phyloP scores from a whole-genome alignment of 1,140 invertebrate species.

The Brachionus koreanus region DNA sequence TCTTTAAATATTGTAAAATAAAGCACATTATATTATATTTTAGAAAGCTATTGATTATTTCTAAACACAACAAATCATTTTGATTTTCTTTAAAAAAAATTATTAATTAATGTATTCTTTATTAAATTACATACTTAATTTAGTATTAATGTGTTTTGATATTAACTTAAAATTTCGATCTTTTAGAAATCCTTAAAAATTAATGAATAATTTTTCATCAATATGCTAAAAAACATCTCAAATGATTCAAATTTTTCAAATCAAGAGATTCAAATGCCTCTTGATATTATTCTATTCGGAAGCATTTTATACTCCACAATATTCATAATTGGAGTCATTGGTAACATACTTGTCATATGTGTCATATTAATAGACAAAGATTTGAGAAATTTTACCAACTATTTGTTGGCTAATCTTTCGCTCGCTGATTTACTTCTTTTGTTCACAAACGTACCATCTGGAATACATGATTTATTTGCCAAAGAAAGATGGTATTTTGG shows the following conservation, averaged over 20 bases:
- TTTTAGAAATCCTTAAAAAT: background rate
- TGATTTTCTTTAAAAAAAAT: too few species aligned
- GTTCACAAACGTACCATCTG: conserved; percentile 39
- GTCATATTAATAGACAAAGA: conserved; percentile 86
- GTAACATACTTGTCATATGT: conserved; percentile 84
- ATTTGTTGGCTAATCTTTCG: conserved; percentile 67
- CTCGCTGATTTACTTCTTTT: conserved; percentile 50
- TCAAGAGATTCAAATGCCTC: background rate
- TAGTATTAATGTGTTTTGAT: too few species aligned
- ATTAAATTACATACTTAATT: too few species aligned
- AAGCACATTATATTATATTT: too few species aligned
- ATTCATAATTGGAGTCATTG: conserved; percentile 76
- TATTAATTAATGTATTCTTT: too few species aligned
- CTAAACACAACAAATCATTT: too few species aligned
- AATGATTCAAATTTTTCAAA: background rate
- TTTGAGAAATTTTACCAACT: conserved; percentile 88
- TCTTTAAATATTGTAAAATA: too few species aligned
- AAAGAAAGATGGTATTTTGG: conserved; percentile 43
- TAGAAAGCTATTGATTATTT: too few species aligned
- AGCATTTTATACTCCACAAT: conserved; percentile 72
- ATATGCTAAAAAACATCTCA: background rate
- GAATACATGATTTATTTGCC: conserved; percentile 38
- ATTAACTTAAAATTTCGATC: too few species aligned
- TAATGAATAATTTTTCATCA: background rate
- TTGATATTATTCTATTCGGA: conserved; percentile 25